These are phyloP conservation scores for Xylota sylvarum DNA, from an alignment of 2,888 invertebrate genomes.

Conservation along the genomic window DNA sequence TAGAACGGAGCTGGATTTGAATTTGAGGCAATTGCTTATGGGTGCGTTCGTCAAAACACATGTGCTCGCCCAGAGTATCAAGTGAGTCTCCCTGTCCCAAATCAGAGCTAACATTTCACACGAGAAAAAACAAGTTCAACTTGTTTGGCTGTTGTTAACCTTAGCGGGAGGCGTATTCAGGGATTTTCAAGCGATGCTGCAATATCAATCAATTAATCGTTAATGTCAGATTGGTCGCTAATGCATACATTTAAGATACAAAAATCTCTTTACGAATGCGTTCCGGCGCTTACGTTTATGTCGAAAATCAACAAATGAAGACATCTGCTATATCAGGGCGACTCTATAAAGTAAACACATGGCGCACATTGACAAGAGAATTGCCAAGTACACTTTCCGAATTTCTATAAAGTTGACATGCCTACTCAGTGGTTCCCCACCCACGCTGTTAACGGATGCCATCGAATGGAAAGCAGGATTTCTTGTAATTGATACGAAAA, in stretches of 20 bases:
- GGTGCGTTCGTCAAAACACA: slow-evolving; percentile 31
- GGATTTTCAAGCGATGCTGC: slow-evolving; percentile 47
- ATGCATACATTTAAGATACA: slow-evolving; percentile 15
- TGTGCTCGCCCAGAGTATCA: slow-evolving; percentile 4
- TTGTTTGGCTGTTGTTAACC: slow-evolving; percentile 51
- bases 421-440: neutral
- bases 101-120: slow-evolving; percentile 17
- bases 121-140: slow-evolving; percentile 43
- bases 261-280: neutral
- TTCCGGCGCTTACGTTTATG: neutral
- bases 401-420: slow-evolving; percentile 18
- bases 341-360: slow-evolving; percentile 26
- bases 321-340: slow-evolving; percentile 29
- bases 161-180: slow-evolving; percentile 41
- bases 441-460: slow-evolving; percentile 1
- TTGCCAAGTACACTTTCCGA: slow-evolving; percentile 21
- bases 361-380: slow-evolving; percentile 50
- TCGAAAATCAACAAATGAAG: slow-evolving; percentile 21
- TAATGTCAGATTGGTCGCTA: slow-evolving; percentile 47
- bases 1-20: slow-evolving; percentile 37
- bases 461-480: slow-evolving; percentile 13
- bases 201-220: slow-evolving; percentile 56
- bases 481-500: slow-evolving; percentile 48
- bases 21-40: slow-evolving; percentile 14
- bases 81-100: slow-evolving; percentile 7